Evolutionary conservation across 92 coral and sea anemone genomes (phyloP).

Genomic region (Hydrozoanthus gracilis): DNA sequence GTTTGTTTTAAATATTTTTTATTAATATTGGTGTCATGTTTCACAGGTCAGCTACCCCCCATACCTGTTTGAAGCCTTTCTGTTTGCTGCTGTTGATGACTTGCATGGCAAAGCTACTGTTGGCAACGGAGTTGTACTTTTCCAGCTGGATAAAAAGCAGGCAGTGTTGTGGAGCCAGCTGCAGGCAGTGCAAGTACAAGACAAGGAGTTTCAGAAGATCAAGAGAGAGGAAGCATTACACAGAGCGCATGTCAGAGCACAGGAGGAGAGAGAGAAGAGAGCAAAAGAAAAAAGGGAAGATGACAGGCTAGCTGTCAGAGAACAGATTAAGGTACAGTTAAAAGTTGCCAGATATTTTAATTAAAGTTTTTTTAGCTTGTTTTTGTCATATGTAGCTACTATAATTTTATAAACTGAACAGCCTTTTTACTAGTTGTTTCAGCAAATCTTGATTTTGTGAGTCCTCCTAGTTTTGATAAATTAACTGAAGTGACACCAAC

Average conservation of each 20-base stretch:
- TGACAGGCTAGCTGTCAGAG: constrained; percentile 83
- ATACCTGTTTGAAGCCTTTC: constrained; percentile 91
- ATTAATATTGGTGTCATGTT: neutral
- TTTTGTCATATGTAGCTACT: too few relatives aligned
- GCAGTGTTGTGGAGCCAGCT: constrained; percentile 79
- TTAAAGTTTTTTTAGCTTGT: too few relatives aligned
- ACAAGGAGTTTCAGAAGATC: constrained; percentile 81
- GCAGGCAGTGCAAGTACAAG: constrained; percentile 77
- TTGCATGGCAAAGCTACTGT: constrained; percentile 80
- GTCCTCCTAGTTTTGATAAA: too few relatives aligned
- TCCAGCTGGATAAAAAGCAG: constrained; percentile 78
- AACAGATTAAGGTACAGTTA: constrained; percentile 84
- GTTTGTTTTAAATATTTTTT: neutral
- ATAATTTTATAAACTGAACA: too few relatives aligned
- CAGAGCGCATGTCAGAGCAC: constrained; percentile 82
- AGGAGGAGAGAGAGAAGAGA: constrained; percentile 61
- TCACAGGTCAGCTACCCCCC: constrained; percentile 96
- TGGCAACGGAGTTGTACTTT: constrained; percentile 80
- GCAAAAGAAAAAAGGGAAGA: constrained; percentile 88
- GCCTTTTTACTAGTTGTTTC: too few relatives aligned
- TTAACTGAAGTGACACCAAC: too few relatives aligned
- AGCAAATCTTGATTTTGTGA: too few relatives aligned
- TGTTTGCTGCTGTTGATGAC: constrained; percentile 84
- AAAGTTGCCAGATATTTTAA: neutral
- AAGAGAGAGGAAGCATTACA: constrained; percentile 87